Evolutionary conservation across 2,888 invertebrate genomes (phyloP).

Genomic region (Saturnia pavonia): DNA sequence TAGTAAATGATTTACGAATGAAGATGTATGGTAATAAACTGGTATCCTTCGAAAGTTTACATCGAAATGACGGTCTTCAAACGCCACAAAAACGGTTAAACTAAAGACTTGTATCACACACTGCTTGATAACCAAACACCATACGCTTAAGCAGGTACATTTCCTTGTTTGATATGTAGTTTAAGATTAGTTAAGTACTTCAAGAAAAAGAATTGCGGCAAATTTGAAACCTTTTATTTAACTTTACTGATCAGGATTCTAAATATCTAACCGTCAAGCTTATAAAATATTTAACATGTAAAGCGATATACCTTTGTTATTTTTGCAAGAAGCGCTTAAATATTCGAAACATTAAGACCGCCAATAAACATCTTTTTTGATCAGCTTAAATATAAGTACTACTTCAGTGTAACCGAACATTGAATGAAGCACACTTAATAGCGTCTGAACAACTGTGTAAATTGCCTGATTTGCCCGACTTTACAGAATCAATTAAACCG

Average conservation of each 20-base stretch:
- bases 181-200: neutral
- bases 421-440: slow-evolving; percentile 24
- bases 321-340: slow-evolving; percentile 1
- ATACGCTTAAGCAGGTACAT: too few species aligned
- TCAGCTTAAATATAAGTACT: slow-evolving; percentile 18
- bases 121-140: neutral
- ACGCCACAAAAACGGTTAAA: neutral
- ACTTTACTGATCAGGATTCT: neutral
- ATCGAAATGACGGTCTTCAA: too few species aligned
- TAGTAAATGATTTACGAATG: too few species aligned
- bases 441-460: slow-evolving; percentile 28
- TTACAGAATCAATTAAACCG: slow-evolving; percentile 24
- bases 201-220: neutral
- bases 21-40: too few species aligned
- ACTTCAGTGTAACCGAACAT: slow-evolving; percentile 11
- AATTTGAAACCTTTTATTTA: neutral
- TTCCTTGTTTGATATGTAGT: too few species aligned
- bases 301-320: neutral
- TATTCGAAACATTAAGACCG: slow-evolving; percentile 16
- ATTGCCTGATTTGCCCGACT: slow-evolving; percentile 25
- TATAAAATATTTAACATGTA: neutral
- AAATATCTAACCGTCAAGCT: neutral
- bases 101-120: neutral
- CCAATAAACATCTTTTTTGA: slow-evolving; percentile 21
- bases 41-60: neutral